Conservation (phyloP, 1,140 invertebrate genomes). For the Octopus bimaculoides region DNA sequence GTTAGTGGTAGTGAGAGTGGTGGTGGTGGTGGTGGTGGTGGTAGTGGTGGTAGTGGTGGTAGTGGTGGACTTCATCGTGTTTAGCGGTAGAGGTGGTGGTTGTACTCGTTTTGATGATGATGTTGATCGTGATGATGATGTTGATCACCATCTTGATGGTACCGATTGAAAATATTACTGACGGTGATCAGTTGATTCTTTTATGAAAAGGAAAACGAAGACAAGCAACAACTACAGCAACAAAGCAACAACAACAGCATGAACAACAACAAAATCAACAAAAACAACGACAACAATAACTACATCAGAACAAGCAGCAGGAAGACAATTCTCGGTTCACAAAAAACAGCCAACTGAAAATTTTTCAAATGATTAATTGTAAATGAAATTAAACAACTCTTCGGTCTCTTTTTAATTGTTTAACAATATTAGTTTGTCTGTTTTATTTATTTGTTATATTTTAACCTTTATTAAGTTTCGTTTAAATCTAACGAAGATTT, state of each 20-base stretch:
- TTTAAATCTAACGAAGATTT: no score
- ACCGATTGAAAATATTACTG: neutral
- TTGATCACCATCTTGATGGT: neutral
- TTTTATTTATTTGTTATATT: no score
- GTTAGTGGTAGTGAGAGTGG: neutral
- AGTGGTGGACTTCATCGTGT: neutral
- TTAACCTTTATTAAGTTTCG: no score
- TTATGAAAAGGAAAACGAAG: neutral
- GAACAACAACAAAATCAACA: no score
- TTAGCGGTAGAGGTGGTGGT: neutral
- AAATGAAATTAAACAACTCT: no score
- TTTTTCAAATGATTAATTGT: no score
- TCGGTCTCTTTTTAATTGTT: no score
- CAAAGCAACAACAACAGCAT: neutral
- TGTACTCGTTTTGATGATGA: neutral
- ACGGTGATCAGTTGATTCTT: neutral
- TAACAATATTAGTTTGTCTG: no score
- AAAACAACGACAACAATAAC: neutral
- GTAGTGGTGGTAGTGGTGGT: no score
- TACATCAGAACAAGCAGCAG: neutral
- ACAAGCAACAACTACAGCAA: neutral
- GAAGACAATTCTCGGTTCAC: neutral
- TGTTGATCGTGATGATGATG: neutral
- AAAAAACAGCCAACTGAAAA: no score
- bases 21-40: constrained; percentile 1